Base-by-base conservation (phyloP, 2,113 vertebrate genomes). In the Potamarius usumacintae region DNA sequence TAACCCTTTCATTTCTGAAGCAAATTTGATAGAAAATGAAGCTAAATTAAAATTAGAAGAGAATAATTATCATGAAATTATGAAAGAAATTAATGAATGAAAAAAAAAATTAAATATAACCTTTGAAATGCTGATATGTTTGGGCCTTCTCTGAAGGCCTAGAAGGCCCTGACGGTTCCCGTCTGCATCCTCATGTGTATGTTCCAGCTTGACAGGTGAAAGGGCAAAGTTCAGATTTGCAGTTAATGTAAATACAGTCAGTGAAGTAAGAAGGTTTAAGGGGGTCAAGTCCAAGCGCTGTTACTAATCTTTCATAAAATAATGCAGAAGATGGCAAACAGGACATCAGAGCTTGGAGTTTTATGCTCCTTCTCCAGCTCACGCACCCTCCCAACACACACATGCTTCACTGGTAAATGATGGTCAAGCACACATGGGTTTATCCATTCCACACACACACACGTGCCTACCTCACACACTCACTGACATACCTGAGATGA, bases 191-290 rank as follows among this genome's bases (percentile, higher is more conserved):
- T 86, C 87, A 85, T 91, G 91, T 88, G 90, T 92, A 83, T 88
- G 89, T 79, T 87, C 67, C 78, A 90, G 74, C 58, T 30, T 72
- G 83, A 30, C 27, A 84, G 89, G 90, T 92, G 89, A 92, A 86
- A 92, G 92, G 91, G 93, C 84, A 8, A 25, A 30, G 5, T 76
- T 90, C 90, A 77, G 87, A 87, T 86, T 89, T 89, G 91, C 82
- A 88, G 87, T 90, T 76, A 71, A 89, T 90, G 90, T 85, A 88
- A 90, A 88, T 89, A 83, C 92, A 92, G 87, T 87, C 85, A 76
- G 60, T 84, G 84, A 91, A 79, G 89, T 52, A 81, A 83, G 92
- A 63, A 91, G 92, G 93, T 81, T 93, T 92, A 92, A 88, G 87
- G 78, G 88, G 84, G 93, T 93, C 91, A 92, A 84, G 91, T 90